phyloP scores from a whole-genome alignment of 53 echinoderm and acorn worm species.

The Mesocentrotus franciscanus region DNA sequence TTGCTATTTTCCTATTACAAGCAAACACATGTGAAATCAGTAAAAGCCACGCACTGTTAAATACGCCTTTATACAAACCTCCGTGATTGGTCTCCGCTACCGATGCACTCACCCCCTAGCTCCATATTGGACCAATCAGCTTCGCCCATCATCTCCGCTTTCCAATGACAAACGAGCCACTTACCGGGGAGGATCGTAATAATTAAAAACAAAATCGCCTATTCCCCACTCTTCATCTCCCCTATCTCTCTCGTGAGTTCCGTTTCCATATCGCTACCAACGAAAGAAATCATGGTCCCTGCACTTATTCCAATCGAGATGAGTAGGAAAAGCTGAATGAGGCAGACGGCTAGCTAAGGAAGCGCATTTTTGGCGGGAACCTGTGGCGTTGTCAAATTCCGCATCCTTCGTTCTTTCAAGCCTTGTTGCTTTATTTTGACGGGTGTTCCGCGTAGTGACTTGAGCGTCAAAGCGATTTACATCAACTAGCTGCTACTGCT shows the following conservation, averaged over 20 bases:
- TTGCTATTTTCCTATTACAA: background rate
- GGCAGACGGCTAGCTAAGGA: background rate
- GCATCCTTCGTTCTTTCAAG: slow-evolving; percentile 17
- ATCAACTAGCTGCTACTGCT: background rate
- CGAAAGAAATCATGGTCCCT: background rate
- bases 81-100: background rate
- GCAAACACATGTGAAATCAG: background rate
- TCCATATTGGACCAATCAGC: background rate
- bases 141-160: background rate
- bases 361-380: slow-evolving; percentile 1
- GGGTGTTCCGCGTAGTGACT: background rate
- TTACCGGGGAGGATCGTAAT: background rate
- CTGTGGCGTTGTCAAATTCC: slow-evolving; percentile 20
- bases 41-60: background rate
- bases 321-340: background rate
- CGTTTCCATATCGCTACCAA: background rate
- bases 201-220: slow-evolving; percentile 28
- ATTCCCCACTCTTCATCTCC: slow-evolving; percentile 7
- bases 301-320: background rate
- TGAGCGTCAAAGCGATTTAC: slow-evolving; percentile 14
- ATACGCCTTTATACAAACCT: background rate
- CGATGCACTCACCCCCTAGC: background rate
- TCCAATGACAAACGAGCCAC: slow-evolving; percentile 2
- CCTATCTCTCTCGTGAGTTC: background rate
- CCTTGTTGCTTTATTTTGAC: slow-evolving; percentile 10